A percentile compares a stretch with the other conserved stretches of the same genome.
These are phyloP conservation scores for Nemoura dubitans DNA, from an alignment of 2,888 invertebrate species.

Conservation along the genomic window DNA sequence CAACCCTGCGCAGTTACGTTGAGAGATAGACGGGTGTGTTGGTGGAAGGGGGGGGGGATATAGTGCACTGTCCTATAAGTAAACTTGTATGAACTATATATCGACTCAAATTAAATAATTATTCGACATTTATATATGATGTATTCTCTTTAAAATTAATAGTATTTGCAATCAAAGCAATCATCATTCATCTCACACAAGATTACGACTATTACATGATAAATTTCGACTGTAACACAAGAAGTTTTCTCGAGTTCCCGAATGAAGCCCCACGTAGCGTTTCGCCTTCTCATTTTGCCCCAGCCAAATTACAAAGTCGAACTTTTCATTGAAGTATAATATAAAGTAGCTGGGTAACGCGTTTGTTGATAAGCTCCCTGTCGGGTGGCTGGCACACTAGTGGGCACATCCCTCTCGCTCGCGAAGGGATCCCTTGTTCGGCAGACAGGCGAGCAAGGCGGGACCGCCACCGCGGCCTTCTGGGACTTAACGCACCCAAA, in stretches of 20 bases:
- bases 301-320: slow-evolving; percentile 12
- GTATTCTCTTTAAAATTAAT: no score
- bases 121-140: no score
- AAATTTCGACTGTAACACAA: not conserved
- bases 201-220: not conserved
- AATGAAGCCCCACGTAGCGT: not conserved
- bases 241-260: not conserved
- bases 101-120: no score
- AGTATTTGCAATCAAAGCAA: no score
- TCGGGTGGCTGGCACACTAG: not conserved
- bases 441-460: slow-evolving; percentile 12
- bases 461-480: not conserved
- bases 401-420: not conserved
- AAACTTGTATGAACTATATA: no score
- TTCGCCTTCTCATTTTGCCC: not conserved
- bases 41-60: no score
- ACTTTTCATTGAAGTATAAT: slow-evolving; percentile 12
- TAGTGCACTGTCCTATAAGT: no score
- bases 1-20: no score
- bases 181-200: not conserved
- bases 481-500: slow-evolving; percentile 35
- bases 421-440: not conserved
- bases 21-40: no score
- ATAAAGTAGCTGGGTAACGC: not conserved
- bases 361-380: not conserved